Base-by-base conservation (phyloP, 2,113 vertebrate genomes). In the Larimichthys crocea region DNA sequence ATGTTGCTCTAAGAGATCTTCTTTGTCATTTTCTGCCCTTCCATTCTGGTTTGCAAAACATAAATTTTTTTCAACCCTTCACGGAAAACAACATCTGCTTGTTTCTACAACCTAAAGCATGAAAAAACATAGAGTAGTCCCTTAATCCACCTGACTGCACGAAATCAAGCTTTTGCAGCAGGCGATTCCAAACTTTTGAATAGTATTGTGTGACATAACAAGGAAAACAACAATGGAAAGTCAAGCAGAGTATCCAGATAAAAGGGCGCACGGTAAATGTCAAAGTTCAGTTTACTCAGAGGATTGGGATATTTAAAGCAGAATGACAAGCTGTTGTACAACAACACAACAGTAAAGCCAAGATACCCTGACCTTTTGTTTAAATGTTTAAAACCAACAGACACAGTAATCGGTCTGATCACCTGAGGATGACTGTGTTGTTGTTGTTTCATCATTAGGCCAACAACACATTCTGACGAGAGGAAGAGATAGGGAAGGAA, bases 261-360 rank as follows among this genome's bases (percentile, higher is more conserved):
- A 81, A 55, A 84, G 11, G 53, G 59, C 26, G 20, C 4, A 19
- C 16, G 49, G 74, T 75, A 71, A 87, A 92, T 80, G 83, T 76
- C 73, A 88, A 76, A 74, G 86, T 64, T 92, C 40, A 80, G 24
- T 20, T 80, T 11, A 59, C 55, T 82, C 17, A 49, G 0, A 46
- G 76, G 67, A 67, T 83, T 86, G 42, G 53, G 10, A 22, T 44
- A 24, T 35, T 74, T 55, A 67, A 67, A 77, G 53, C 19, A 64
- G 53, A 74, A 62, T 24, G 64, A 74, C 24, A 35, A 48, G 63
- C 83, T 86, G 76, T 79, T 79, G 24, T 20, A n/a, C 62, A 52
- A 48, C 53, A 69, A 62, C 56, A 50, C 17, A 10, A 26, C 9
- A 44, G 65, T 12, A 29, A 80, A 62, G 35, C 19, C 11, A 20